phyloP scores from a whole-genome alignment of 2,888 invertebrate genomes.

The Cyaniris semiargus region DNA sequence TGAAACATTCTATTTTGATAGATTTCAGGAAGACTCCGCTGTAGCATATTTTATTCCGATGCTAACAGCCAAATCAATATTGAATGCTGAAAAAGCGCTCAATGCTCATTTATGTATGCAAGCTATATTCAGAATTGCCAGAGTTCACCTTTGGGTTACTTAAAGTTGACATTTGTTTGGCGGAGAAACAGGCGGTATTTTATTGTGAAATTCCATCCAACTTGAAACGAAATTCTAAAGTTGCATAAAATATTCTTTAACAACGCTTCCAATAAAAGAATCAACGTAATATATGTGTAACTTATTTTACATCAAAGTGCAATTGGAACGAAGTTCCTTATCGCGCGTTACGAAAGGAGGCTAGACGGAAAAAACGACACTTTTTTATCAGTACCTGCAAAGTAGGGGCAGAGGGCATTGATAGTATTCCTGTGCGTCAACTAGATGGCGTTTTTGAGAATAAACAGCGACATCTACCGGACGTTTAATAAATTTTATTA shows the following conservation, averaged over 20 bases:
- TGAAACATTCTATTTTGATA: neutral
- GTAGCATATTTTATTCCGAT: conserved; percentile 14
- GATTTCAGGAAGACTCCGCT: neutral
- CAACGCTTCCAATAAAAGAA: too few relatives aligned
- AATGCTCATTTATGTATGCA: conserved; percentile 19
- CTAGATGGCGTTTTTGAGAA: too few relatives aligned
- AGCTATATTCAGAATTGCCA: conserved; percentile 23
- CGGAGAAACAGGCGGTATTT: neutral
- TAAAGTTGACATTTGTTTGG: conserved; percentile 15
- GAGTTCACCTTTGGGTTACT: conserved; percentile 4
- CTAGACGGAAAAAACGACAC: too few relatives aligned
- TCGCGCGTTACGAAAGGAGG: too few relatives aligned
- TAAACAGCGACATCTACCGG: too few relatives aligned
- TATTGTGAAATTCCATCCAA: neutral
- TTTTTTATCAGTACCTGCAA: too few relatives aligned
- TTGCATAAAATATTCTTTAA: neutral
- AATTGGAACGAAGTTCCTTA: too few relatives aligned
- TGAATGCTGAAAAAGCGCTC: conserved; percentile 18
- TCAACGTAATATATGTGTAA: too few relatives aligned
- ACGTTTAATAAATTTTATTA: too few relatives aligned
- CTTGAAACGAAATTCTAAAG: neutral
- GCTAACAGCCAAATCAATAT: conserved; percentile 24
- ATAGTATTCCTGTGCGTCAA: too few relatives aligned
- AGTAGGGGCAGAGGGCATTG: too few relatives aligned
- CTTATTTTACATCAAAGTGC: too few relatives aligned